Evolutionary conservation across 2,888 invertebrate genomes (phyloP).

Genomic region (Leptogaster cylindrica): DNA sequence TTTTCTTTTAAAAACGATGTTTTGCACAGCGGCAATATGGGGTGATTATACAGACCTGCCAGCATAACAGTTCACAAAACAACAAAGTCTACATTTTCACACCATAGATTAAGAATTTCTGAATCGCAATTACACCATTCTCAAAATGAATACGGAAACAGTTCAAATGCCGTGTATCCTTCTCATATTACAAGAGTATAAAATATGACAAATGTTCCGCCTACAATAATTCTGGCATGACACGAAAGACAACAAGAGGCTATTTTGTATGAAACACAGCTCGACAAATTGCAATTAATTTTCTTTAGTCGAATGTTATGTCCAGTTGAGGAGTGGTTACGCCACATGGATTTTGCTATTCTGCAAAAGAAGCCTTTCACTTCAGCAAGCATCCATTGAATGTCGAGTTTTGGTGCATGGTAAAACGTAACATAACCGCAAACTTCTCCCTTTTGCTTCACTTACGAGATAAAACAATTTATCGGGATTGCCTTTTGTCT

Average conservation of each 20-base stretch:
- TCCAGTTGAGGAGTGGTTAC: constrained; percentile 33
- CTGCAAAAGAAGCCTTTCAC: constrained; percentile 25
- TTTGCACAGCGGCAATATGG: no score
- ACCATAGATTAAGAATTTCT: no score
- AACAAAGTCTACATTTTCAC: no score
- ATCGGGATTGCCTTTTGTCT: constrained; percentile 28
- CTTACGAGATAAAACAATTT: constrained; percentile 36
- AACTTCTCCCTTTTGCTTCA: constrained; percentile 27
- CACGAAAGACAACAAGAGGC: constrained; percentile 21
- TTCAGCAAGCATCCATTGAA: no score
- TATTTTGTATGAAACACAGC: constrained; percentile 21
- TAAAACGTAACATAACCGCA: constrained; percentile 3
- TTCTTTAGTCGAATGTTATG: constrained; percentile 33
- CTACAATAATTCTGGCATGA: constrained; percentile 18
- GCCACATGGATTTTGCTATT: constrained; percentile 32
- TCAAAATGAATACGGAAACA: not conserved
- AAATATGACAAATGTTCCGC: constrained; percentile 35
- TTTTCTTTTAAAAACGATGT: no score
- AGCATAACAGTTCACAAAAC: no score
- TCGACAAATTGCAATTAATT: constrained; percentile 34
- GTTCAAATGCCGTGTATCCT: not conserved
- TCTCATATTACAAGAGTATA: constrained; percentile 17
- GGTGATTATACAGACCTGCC: no score
- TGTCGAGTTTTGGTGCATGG: not conserved
- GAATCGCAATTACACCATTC: not conserved